These are phyloP conservation scores for Thymelicus sylvestris DNA, from an alignment of 2,888 invertebrate species.

Conservation along the genomic window DNA sequence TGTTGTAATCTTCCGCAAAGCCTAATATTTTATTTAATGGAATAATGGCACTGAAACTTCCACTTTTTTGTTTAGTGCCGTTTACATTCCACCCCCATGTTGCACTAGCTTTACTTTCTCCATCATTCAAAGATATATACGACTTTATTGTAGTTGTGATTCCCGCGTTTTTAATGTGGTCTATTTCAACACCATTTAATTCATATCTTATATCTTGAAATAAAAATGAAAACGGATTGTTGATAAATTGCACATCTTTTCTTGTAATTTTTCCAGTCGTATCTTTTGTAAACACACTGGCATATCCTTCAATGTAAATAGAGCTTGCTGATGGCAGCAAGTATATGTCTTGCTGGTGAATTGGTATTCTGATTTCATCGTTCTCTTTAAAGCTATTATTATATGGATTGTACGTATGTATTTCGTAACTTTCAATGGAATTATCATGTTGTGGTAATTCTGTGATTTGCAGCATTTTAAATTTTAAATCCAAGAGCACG, in stretches of 20 bases:
- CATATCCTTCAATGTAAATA: conserved; percentile 31
- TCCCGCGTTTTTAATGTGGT: conserved; percentile 40
- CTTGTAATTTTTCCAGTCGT: background rate
- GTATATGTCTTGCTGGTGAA: conserved; percentile 39
- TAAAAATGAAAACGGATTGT: background rate
- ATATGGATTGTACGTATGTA: conserved; percentile 42
- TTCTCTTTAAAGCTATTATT: conserved; percentile 41
- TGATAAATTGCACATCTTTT: background rate
- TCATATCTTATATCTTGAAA: conserved; percentile 34
- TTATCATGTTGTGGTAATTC: conserved; percentile 37
- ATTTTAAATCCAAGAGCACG: conserved; percentile 2
- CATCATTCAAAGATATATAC: background rate
- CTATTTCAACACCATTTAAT: conserved; percentile 40
- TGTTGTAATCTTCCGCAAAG: conserved; percentile 52
- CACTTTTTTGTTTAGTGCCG: conserved; percentile 26
- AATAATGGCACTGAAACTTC: conserved; percentile 44
- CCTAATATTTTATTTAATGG: conserved; percentile 38
- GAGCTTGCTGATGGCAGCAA: conserved; percentile 41
- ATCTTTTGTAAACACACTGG: background rate
- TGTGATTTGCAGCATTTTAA: conserved; percentile 30
- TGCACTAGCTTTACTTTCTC: background rate
- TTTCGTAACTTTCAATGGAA: conserved; percentile 41
- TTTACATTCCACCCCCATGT: conserved; percentile 7
- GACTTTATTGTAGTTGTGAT: conserved; percentile 39
- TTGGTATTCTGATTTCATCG: conserved; percentile 41